phyloP scores from a whole-genome alignment of 2,797 vertebrate species.

The Ctenopoma kingsleyae region DNA sequence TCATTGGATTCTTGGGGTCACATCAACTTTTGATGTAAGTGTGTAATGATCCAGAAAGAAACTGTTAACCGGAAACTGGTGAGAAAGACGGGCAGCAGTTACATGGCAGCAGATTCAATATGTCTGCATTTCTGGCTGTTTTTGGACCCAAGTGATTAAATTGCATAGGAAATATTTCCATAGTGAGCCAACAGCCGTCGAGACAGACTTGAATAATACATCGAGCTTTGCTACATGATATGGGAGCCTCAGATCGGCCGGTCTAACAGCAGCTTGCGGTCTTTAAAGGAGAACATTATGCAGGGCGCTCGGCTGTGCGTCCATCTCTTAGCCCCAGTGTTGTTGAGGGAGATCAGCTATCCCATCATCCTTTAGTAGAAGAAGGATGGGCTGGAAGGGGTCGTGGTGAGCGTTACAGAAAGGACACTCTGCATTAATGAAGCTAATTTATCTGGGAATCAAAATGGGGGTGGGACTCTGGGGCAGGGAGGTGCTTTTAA shows the following conservation, averaged over 20 bases:
- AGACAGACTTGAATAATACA: slow-evolving; percentile 77
- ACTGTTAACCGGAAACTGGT: slow-evolving; percentile 49
- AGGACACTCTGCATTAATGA: slow-evolving; percentile 75
- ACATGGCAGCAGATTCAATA: slow-evolving; percentile 62
- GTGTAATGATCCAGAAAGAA: slow-evolving; percentile 43
- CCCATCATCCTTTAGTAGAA: slow-evolving; percentile 74
- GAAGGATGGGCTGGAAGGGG: slow-evolving; percentile 67
- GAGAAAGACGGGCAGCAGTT: slow-evolving; percentile 40
- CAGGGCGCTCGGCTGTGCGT: slow-evolving; percentile 45
- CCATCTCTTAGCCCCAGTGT: slow-evolving; percentile 54
- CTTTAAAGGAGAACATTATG: slow-evolving; percentile 61
- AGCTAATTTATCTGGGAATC: slow-evolving; percentile 81
- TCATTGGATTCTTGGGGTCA: slow-evolving; percentile 65
- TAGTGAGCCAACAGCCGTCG: slow-evolving; percentile 62
- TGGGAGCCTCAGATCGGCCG: slow-evolving; percentile 46
- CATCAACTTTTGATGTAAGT: slow-evolving; percentile 57
- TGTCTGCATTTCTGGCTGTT: slow-evolving; percentile 69
- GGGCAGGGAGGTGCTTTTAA: slow-evolving; percentile 67
- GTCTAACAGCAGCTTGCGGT: slow-evolving; percentile 50
- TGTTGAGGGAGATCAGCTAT: slow-evolving; percentile 65
- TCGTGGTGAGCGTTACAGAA: slow-evolving; percentile 56
- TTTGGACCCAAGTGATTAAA: slow-evolving; percentile 72
- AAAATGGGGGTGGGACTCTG: slow-evolving; percentile 64
- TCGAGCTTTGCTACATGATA: slow-evolving; percentile 71
- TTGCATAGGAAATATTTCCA: slow-evolving; percentile 75